Evolutionary conservation across 1,140 invertebrate genomes (phyloP), one percentile per base, ranked within the genome.

Genomic region (Drosophila albomicans): DNA sequence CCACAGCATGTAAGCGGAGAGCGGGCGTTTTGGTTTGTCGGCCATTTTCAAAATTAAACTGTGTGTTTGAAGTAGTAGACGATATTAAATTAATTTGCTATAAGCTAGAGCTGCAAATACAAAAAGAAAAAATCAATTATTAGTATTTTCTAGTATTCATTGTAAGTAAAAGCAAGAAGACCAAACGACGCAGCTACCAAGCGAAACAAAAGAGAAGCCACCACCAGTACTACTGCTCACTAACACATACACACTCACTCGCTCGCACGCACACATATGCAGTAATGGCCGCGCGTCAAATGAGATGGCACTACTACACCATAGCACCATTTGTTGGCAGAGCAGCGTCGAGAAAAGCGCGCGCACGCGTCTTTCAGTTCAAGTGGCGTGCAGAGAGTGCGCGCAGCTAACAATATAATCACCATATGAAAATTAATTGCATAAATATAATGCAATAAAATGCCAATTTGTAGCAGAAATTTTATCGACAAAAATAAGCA

Each of bases 1-100:
- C 96, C 96, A 98, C 75, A 98, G 87, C 94, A 98, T 97, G 93
- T 96, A 98, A 3, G 97, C 97, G 54, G 96, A 96, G 93, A 96
- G 95, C 51, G 97, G 96, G 89, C 97, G 94, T 93, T 98, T 98
- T 41, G 97, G 97, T 93, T 95, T 96, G 92, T 97, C 96, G 79
- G 95, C 95, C 94, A 98, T 97, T 92, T 95, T 96, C 32, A 46
- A 45, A 65, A 38, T 76, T 66, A 66, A 41, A 74, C 74, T 72
- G 43, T 69, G 51, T 56, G 8, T 38, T 38, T 70, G 70, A 72
- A 66, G 79, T 82, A 71, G 72, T 72, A 76, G 69, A 78, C 67
- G 82, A 48, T 70, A 71, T 67, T 63, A 81, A 81, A 59, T 67
- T 74, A 57, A 69, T 69, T 74, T 28, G 64, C 64, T 75, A 69